Base-by-base conservation (phyloP, 1,140 invertebrate species). In the Solenopsis invicta region DNA sequence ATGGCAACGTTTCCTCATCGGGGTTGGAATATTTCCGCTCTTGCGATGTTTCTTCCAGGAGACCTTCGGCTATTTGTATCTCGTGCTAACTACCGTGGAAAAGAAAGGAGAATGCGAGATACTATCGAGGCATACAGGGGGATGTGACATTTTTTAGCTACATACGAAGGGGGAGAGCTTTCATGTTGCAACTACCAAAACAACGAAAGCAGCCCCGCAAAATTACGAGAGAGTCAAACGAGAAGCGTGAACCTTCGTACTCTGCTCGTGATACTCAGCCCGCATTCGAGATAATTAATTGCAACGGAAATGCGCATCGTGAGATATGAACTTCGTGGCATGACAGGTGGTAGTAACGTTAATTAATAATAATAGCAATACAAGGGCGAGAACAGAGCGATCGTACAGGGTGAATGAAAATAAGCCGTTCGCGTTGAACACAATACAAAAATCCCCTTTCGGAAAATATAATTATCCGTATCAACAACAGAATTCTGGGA, bases 231-330 rank as follows among this genome's bases (percentile, higher is more conserved):
- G 80, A 84, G 80, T 62, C 80, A 84, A 84, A 84, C 69, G 69
- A 61, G 80, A 84, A 84, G 80, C 80, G 80, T 84, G 80, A 77
- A 84, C 69, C 80, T 84, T 84, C 80, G 80, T 84, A 75, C 69
- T 74, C 80, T 62, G 80, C 54, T 61, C 69, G 69, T 84, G 80
- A 84, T 84, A 84, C 69, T 84, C 80, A 84, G 80, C 54, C 69
- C 69, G 80, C 80, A 84, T 84, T 75, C 69, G 80, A 84, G 80
- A 84, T 84, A 84, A 84, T 84, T 84, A 75, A 84, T 84, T 84
- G 80, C 69, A 84, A 84, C 80, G 80, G 80, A 84, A 81, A 84
- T 84, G 80, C 80, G 80, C 80, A 84, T 84, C 80, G 69, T 84
- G 80, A 84, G 80, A 84, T 75, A 84, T 84, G 80, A 84, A 84